Evolutionary conservation across 2,113 vertebrate genomes (phyloP).

Genomic region (Puntigrus tetrazona): DNA sequence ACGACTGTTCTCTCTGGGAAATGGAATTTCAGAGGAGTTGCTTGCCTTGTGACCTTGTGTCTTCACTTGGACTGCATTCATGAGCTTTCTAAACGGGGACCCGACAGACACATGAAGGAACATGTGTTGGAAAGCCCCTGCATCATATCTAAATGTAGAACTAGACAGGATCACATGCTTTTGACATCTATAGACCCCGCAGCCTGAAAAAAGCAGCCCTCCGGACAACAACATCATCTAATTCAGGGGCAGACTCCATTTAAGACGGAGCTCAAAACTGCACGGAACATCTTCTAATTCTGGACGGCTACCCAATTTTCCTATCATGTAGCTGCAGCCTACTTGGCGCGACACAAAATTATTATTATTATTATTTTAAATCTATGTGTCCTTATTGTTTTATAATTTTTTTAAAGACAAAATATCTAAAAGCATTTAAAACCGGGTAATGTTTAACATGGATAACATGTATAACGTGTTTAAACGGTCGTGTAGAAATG

Average conservation of each 20-base stretch:
- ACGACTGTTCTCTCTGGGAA: conserved; percentile 14
- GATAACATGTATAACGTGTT: background rate
- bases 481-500: background rate
- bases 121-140: conserved; percentile 74
- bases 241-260: conserved; percentile 20
- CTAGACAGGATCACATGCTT: conserved; percentile 45
- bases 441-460: background rate
- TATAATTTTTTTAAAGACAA: background rate
- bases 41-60: conserved; percentile 24
- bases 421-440: background rate
- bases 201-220: conserved; percentile 3
- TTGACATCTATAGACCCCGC: conserved; percentile 49
- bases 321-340: background rate
- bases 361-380: background rate
- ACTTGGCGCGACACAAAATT: background rate
- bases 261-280: background rate
- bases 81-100: conserved; percentile 33
- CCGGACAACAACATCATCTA: conserved; percentile 47
- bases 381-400: background rate
- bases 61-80: conserved; percentile 18
- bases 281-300: conserved; percentile 20
- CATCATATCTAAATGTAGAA: conserved; percentile 57
- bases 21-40: conserved; percentile 23
- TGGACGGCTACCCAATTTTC: background rate
- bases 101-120: conserved; percentile 52